Evolutionary conservation across 2,113 vertebrate species (phyloP).

Genomic region (Laticauda laticaudata): DNA sequence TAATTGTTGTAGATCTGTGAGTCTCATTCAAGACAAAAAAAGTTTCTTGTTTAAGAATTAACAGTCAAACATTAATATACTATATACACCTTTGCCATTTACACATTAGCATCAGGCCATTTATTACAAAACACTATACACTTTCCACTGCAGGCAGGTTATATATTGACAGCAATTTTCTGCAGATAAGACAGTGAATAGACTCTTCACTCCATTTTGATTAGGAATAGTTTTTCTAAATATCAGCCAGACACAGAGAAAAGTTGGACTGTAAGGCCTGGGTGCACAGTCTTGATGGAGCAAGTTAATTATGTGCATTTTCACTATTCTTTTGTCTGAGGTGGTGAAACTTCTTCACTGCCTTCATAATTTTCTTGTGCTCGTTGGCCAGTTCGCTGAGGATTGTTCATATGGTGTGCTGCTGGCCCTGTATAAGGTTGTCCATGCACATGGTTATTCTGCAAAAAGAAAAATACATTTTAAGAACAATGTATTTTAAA

Average conservation of each 20-base stretch:
- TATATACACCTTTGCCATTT: conserved; percentile 99
- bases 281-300: conserved; percentile 88
- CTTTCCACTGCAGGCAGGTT: conserved; percentile 92
- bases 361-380: conserved; percentile 98
- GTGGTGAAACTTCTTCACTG: conserved; percentile 89
- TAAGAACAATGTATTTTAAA: conserved; percentile 11
- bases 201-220: conserved; percentile 86
- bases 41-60: conserved; percentile 87
- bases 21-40: conserved; percentile 87
- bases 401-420: conserved; percentile 99
- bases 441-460: conserved; percentile 98
- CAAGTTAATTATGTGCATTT: conserved; percentile 79
- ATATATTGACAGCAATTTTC: conserved; percentile 88
- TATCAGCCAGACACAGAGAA: conserved; percentile 87
- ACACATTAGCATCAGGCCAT: conserved; percentile 96
- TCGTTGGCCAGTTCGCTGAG: conserved; percentile 92
- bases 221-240: conserved; percentile 89
- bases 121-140: conserved; percentile 95
- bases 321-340: conserved; percentile 93
- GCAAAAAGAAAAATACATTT: conserved; percentile 53
- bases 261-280: conserved; percentile 87
- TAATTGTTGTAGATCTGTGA: conserved; percentile 85
- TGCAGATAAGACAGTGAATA: conserved; percentile 88
- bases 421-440: conserved; percentile 98
- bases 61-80: conserved; percentile 99